Percentiles rank a stretch among this genome's conserved stretches.
phyloP scores from a whole-genome alignment of 2,113 vertebrate species.

The Platanista minor region DNA sequence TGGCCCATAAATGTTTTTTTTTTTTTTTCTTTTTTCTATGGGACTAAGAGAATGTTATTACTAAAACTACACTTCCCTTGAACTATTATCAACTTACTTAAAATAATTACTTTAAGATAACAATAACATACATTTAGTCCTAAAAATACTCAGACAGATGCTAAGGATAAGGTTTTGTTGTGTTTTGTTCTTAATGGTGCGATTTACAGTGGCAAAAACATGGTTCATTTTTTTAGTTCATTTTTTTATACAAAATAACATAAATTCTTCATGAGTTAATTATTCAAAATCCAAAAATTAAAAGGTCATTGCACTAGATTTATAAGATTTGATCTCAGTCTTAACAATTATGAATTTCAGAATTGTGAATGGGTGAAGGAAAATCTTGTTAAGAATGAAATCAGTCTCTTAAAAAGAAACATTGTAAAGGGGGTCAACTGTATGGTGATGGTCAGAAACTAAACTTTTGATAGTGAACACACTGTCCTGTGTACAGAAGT shows the following conservation, averaged over 20 bases:
- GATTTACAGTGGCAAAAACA: not conserved
- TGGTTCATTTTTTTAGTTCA: too few species aligned
- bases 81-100: not conserved
- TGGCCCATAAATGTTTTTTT: not conserved
- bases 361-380: not conserved
- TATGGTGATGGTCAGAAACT: not conserved
- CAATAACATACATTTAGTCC: not conserved
- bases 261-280: not conserved
- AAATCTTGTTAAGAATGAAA: slow-evolving; percentile 11
- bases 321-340: not conserved
- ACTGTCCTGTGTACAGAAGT: not conserved
- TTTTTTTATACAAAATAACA: not conserved
- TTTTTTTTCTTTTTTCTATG: not conserved
- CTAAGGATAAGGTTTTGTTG: not conserved
- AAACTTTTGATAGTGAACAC: not conserved
- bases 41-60: not conserved
- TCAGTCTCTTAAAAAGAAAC: not conserved
- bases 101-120: not conserved
- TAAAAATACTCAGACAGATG: not conserved
- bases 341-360: slow-evolving; percentile 31
- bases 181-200: not conserved
- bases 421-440: not conserved
- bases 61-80: not conserved
- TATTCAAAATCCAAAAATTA: slow-evolving; percentile 4
- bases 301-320: not conserved